A percentile compares a stretch with the other conserved stretches of the same genome.
These are phyloP conservation scores for Monochamus alternatus DNA, from an alignment of 2,888 invertebrate genomes.

Conservation along the genomic window DNA sequence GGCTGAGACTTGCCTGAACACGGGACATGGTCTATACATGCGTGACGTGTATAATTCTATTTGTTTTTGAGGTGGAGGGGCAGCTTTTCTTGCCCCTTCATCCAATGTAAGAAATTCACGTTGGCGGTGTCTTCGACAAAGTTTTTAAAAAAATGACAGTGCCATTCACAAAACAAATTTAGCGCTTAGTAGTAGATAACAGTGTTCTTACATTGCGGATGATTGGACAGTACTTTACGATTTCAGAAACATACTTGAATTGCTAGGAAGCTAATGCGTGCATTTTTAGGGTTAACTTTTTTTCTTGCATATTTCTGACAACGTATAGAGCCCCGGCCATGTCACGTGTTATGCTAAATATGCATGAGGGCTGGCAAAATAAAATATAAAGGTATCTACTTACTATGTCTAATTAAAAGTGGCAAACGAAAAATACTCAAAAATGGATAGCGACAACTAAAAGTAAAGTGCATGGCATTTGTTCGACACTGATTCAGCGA, in stretches of 20 bases:
- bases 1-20: conserved; percentile 93
- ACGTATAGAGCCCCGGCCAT: conserved; percentile 41
- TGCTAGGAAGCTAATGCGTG: neutral
- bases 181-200: neutral
- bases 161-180: neutral
- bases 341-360: conserved; percentile 48
- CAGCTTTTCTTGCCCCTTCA: conserved; percentile 12
- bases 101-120: conserved; percentile 3
- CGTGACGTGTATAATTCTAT: conserved; percentile 58
- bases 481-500: conserved; percentile 53
- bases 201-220: neutral
- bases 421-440: conserved; percentile 51
- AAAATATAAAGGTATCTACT: conserved; percentile 37
- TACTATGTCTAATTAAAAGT: conserved; percentile 42
- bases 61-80: conserved; percentile 16
- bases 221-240: conserved; percentile 11
- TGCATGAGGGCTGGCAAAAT: conserved; percentile 35
- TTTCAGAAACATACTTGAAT: conserved; percentile 17
- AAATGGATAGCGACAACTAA: conserved; percentile 55
- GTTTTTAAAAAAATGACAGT: neutral
- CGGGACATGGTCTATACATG: conserved; percentile 69
- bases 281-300: neutral
- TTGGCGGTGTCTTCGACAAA: neutral
- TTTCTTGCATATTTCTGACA: conserved; percentile 23
- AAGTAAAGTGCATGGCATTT: conserved; percentile 60